A percentile compares a stretch with the other conserved stretches of the same genome.
phyloP scores from a whole-genome alignment of 2,113 vertebrate genomes.

The Charina bottae region DNA sequence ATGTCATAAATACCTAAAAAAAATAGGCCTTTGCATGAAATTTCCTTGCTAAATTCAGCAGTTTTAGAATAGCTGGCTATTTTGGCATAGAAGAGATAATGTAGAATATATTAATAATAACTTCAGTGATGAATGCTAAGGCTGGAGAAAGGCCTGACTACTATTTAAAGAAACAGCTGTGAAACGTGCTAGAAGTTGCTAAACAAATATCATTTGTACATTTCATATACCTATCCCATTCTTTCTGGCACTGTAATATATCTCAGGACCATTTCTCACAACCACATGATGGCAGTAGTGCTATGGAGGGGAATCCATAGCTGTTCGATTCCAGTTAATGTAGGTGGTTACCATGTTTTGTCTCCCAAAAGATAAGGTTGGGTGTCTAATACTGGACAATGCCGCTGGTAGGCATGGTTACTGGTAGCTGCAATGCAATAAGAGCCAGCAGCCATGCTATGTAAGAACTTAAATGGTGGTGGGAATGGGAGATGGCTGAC shows the following conservation, averaged over 20 bases:
- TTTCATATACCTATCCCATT: not conserved
- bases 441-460: too few relatives aligned
- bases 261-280: not conserved
- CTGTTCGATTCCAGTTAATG: not conserved
- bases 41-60: not conserved
- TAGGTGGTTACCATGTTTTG: not conserved
- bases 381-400: not conserved
- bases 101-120: not conserved
- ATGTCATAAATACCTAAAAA: not conserved
- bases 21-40: not conserved
- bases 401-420: too few relatives aligned
- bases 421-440: too few relatives aligned
- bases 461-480: conserved; percentile 43
- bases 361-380: not conserved
- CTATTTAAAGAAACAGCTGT: not conserved
- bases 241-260: not conserved
- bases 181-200: not conserved
- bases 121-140: not conserved
- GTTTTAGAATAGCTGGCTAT: not conserved
- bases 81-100: not conserved
- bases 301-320: not conserved
- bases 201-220: not conserved
- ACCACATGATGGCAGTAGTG: not conserved
- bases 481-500: too few relatives aligned
- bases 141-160: not conserved